Evolutionary conservation across 53 echinoderm and acorn worm species (phyloP).

Genomic region (Luidia sarsii): DNA sequence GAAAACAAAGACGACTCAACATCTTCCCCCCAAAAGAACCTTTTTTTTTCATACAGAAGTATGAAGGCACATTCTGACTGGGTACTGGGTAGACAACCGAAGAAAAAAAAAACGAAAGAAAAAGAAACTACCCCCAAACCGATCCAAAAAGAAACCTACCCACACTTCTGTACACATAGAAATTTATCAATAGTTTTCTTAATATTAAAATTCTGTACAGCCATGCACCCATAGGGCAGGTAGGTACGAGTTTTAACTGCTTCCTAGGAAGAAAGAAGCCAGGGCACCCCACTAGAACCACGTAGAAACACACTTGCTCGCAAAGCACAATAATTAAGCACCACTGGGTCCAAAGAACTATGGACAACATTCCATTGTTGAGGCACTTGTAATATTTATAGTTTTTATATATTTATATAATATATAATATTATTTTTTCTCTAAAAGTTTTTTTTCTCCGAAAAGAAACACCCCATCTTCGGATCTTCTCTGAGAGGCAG

Average conservation of each 20-base stretch:
- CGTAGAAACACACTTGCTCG: too few species aligned
- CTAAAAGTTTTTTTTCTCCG: neutral
- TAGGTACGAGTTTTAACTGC: too few species aligned
- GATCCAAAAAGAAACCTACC: neutral
- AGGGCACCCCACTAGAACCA: too few species aligned
- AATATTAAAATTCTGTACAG: slow-evolving; percentile 46
- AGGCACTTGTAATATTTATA: slow-evolving; percentile 49
- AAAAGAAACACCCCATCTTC: neutral
- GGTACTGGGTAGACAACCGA: neutral
- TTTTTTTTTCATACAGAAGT: too few species aligned
- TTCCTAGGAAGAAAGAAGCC: too few species aligned
- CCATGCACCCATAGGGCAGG: slow-evolving; percentile 2
- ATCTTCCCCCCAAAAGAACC: too few species aligned
- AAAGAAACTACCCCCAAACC: too few species aligned
- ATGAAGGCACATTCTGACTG: slow-evolving; percentile 41
- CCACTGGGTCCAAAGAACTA: slow-evolving; percentile 29
- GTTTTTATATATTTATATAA: slow-evolving; percentile 56
- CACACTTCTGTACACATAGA: slow-evolving; percentile 47
- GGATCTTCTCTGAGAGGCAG: too few species aligned
- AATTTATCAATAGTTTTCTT: slow-evolving; percentile 37
- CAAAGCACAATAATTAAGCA: slow-evolving; percentile 41
- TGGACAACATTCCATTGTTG: slow-evolving; percentile 31
- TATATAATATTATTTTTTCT: slow-evolving; percentile 36
- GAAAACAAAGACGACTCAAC: too few species aligned
- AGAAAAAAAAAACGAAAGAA: neutral